Base-by-base conservation (phyloP, 2,113 vertebrate species). In the Gadus macrocephalus region DNA sequence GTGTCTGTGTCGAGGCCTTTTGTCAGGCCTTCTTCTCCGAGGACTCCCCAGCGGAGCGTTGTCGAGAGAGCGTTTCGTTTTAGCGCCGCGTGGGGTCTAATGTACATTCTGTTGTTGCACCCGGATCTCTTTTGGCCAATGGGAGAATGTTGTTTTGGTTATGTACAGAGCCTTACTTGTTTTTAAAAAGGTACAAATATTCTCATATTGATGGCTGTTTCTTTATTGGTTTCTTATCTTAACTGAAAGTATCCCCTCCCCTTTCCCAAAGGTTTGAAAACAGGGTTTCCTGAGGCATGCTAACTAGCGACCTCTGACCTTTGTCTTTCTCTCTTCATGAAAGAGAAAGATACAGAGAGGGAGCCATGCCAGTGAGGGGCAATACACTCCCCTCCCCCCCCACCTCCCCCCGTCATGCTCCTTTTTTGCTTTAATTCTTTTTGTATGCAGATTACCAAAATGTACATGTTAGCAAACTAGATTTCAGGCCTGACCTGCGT, bases 391-490 rank as follows among this genome's bases (percentile, higher is more conserved):
- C 68, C n/a, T 72, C 60, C 78, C 82, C 81, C 80, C 72, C 82
- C 82, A 38, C 71, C 82, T 83, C 86, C 87, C 31, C 81, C 65
- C 71, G 72, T 16, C 55, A 58, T 17, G 71, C 70, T 73, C 53
- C 53, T 67, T 62, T 84, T 86, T 87, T 84, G 87, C 89, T 92
- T 91, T 88, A 89, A 89, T 79, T 90, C 77, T 82, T 85, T 90
- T 90, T 89, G 83, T 90, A 91, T 78, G 89, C 90, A 83, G 87
- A 93, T 35, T 35, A 92, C 92, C 91, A 92, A 92, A 92, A 90
- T 89, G 86, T 90, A 80, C 87, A 81, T 64, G 75, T 88, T 59
- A 68, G 73, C 78, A 78, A 88, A 87, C 69, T 85, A 85, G 82
- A 84, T 82, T 90, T 86, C 82, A 88, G 87, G 78, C 88, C 83